phyloP scores from a whole-genome alignment of 1,140 invertebrate genomes.

The Oscheius sp. region DNA sequence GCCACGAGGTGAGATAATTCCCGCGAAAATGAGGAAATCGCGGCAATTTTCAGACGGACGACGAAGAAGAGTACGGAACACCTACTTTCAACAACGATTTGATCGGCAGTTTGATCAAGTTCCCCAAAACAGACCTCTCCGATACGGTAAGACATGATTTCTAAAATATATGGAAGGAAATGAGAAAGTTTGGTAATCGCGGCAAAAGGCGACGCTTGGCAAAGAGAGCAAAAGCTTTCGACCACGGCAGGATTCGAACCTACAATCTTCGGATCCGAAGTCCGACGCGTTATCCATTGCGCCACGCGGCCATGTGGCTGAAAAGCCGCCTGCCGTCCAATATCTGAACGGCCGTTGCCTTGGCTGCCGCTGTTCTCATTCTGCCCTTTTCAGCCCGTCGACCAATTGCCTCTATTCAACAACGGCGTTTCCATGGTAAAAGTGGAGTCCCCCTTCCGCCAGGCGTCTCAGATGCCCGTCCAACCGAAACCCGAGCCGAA shows the following conservation, averaged over 20 bases:
- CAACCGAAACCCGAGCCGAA: slow-evolving; percentile 3
- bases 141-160: not conserved
- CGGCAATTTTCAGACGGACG: slow-evolving; percentile 3
- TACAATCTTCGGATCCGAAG: slow-evolving; percentile 43
- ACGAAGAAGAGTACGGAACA: slow-evolving; percentile 21
- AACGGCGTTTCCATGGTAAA: slow-evolving; percentile 24
- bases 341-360: too few species aligned
- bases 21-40: not conserved
- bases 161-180: too few species aligned
- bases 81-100: not conserved
- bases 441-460: slow-evolving; percentile 7
- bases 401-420: slow-evolving; percentile 6
- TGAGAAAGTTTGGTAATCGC: too few species aligned
- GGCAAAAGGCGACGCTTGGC: not conserved
- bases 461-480: not conserved
- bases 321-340: too few species aligned
- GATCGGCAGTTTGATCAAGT: slow-evolving; percentile 5
- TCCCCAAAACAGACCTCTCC: slow-evolving; percentile 20
- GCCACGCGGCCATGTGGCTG: slow-evolving; percentile 1
- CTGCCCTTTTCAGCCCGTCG: not conserved
- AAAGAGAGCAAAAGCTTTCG: slow-evolving; percentile 12
- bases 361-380: not conserved
- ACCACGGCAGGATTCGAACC: slow-evolving; percentile 49
- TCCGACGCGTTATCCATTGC: slow-evolving; percentile 8
- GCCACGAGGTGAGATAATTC: slow-evolving; percentile 10